Evolutionary conservation across 2,113 vertebrate genomes (phyloP), one percentile per base, ranked within the genome.

Genomic region (Oncorhynchus nerka): DNA sequence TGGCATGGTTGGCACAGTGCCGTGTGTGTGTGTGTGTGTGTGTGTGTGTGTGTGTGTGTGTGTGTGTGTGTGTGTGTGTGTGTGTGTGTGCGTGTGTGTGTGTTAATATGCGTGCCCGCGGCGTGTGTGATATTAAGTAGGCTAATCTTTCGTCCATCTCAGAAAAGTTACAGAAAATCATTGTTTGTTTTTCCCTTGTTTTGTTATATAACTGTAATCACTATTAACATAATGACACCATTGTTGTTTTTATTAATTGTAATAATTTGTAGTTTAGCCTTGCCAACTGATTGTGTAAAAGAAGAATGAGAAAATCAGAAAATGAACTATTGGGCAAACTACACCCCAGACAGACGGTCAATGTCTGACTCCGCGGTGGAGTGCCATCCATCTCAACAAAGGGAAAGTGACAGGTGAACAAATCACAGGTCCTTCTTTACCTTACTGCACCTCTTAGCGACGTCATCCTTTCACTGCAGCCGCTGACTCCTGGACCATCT

Each of bases 401-500:
- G 65, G 24, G 55, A 55, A 80, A 59, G 70, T 79, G 77, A 76
- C 81, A 82, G 81, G 77, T 76, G 77, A 82, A 79, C 73, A 73
- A 79, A 82, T 82, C 80, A 82, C 72, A 68, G 75, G 32, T 72
- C 80, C 74, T 78, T 92, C 89, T 90, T 89, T 92, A 89, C 92
- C 87, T 84, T 89, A 92, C 90, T 86, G 79, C 92, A 92, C 92
- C 89, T 92, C 88, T 86, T 85, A 83, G 88, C 62, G 90, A 92
- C 89, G 91, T 91, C 90, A 83, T 77, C 80, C 51, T 55, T 19
- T 16, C 12, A 16, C 51, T 55, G 16, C 12, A 19, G 51, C 51
- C 89, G 85, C 91, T 48, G 91, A 91, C 91, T 92, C 91, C 91
- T 86, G 89, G 90, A 86, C 94, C 94, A 95, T 95, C 95, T 95